phyloP scores from a whole-genome alignment of 2,888 invertebrate genomes.

The Drosophila diplacantha region DNA sequence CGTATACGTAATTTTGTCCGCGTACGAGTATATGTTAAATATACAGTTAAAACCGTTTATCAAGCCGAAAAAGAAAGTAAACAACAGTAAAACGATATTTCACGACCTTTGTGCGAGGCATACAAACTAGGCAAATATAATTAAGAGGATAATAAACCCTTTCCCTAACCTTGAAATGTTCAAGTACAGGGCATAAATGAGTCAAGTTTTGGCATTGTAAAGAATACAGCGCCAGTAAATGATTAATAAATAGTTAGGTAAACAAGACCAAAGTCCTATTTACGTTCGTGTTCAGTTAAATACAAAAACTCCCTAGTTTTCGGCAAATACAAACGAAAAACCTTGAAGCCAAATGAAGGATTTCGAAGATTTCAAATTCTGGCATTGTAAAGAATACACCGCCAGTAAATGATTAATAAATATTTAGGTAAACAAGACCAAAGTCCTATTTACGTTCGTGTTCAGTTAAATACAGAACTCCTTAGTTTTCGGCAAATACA shows the following conservation, averaged over 20 bases:
- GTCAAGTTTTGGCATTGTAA: not conserved
- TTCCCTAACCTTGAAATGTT: not conserved
- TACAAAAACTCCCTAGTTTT: not conserved
- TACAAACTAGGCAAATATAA: not conserved
- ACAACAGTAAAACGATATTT: not conserved
- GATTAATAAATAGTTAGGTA: not conserved
- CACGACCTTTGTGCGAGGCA: not conserved
- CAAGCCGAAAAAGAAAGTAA: not conserved
- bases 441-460: not conserved
- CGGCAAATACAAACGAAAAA: not conserved
- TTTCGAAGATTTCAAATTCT: too few relatives aligned
- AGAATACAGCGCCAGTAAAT: not conserved
- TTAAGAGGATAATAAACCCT: not conserved
- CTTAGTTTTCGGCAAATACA: not conserved
- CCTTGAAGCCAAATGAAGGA: slow-evolving; percentile 9
- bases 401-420: not conserved
- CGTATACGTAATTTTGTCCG: not conserved
- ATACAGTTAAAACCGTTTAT: not conserved
- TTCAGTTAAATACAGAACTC: not conserved
- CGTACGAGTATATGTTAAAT: not conserved
- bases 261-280: not conserved
- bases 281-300: not conserved
- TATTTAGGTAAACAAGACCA: not conserved
- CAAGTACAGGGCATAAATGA: not conserved
- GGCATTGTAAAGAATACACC: too few relatives aligned